Evolutionary conservation across 37 sponge, comb jelly and placozoan species (phyloP).

Genomic region (Spongia lamella): DNA sequence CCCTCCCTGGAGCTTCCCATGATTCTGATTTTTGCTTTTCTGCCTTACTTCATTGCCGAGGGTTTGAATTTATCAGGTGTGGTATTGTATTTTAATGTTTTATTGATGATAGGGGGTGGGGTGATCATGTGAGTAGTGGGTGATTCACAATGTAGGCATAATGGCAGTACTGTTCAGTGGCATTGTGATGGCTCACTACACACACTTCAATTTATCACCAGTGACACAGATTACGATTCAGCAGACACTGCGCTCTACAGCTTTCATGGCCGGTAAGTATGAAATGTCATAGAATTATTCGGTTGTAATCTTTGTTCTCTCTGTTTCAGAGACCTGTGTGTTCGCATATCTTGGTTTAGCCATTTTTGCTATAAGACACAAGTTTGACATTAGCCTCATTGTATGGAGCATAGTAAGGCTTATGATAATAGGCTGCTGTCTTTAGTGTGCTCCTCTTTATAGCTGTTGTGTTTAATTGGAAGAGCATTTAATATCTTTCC

Average conservation of each 20-base stretch:
- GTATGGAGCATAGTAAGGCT: slow-evolving; percentile 87
- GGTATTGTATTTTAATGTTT: background rate
- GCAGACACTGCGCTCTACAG: slow-evolving; percentile 76
- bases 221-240: slow-evolving; percentile 91
- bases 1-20: slow-evolving; percentile 90
- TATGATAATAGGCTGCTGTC: background rate
- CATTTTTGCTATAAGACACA: slow-evolving; percentile 79
- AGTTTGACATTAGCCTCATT: slow-evolving; percentile 70
- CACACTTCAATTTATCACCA: slow-evolving; percentile 91
- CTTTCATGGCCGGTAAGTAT: slow-evolving; percentile 84
- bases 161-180: slow-evolving; percentile 94
- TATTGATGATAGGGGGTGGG: background rate
- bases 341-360: slow-evolving; percentile 94
- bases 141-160: slow-evolving; percentile 52
- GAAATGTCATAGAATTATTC: background rate
- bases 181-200: slow-evolving; percentile 96
- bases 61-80: slow-evolving; percentile 83
- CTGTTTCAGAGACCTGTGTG: slow-evolving; percentile 83
- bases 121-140: background rate
- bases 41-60: slow-evolving; percentile 92
- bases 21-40: slow-evolving; percentile 82
- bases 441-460: background rate
- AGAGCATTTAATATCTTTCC: slow-evolving; percentile 92
- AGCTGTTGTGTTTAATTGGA: slow-evolving; percentile 79
- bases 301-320: background rate